Evolutionary conservation across 2,113 vertebrate species (phyloP), one percentile per base, ranked within the genome.

Genomic region (Carettochelys insculpta): DNA sequence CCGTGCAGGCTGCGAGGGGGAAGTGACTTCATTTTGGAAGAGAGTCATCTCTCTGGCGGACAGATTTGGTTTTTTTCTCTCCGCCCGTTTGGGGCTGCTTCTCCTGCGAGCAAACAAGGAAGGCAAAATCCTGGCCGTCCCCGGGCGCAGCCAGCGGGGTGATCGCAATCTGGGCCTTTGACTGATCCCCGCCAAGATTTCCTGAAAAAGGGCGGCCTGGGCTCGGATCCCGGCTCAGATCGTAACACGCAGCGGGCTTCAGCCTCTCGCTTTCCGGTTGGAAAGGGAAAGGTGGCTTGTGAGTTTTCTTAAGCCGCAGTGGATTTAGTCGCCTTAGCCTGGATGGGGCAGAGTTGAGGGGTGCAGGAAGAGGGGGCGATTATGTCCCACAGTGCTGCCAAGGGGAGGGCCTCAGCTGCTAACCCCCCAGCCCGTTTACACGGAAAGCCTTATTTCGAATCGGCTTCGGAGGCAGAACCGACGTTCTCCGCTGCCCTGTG

Each of bases 361-460:
- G 92, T 90, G 90, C 87, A 82, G 85, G 81, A 94, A 94, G 93
- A 81, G 8, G 93, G 87, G 95, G 92, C 89, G 92, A 91, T 91
- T 89, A 89, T 95, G 85, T 53, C 54, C 54, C 12, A 56, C 54
- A 56, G 3, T 92, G 88, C 91, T 94, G 88, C 93, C 94, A 93
- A 91, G 92, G 90, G 34, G 48, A n/a, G 31, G 19, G 54, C 91
- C 95, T 93, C 58, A n/a, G n/a, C 16, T 14, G n/a, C 34, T 4
- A n/a, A 65, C 17, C 58, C 34, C 16, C 8, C 34, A 31, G n/a
- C 58, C 58, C 16, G 58, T 20, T 16, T 65, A 65, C 34, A n/a
- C 58, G 17, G 7, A 5, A n/a, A n/a, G 34, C 7, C 94, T 90
- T 92, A 92, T 95, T 94, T 93, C 12, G 53, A 83, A 88, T 88